Evolutionary conservation across 2,113 vertebrate species (phyloP).

Genomic region (Azemiops feae): DNA sequence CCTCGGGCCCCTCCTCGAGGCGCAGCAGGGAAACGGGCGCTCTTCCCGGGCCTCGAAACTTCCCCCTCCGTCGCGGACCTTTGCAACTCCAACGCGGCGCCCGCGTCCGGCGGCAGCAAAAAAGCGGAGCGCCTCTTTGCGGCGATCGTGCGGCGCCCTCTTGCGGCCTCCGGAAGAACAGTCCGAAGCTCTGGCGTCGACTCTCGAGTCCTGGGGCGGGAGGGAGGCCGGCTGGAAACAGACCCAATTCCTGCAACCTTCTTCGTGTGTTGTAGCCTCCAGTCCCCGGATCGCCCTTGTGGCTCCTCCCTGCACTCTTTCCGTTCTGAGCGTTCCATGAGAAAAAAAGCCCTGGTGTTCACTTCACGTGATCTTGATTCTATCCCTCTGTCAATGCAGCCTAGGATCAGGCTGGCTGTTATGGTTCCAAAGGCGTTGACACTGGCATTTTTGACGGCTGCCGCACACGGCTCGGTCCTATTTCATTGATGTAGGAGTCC

Average conservation of each 20-base stretch:
- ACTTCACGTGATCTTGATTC: background rate
- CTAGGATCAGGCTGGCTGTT: too few species aligned
- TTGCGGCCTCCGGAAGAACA: background rate
- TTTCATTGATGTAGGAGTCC: background rate
- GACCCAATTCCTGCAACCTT: too few species aligned
- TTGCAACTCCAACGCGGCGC: background rate
- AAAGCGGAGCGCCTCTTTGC: background rate
- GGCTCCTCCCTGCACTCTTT: background rate
- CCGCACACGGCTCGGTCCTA: background rate
- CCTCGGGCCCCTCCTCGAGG: background rate
- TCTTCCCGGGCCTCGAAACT: background rate
- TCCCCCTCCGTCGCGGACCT: background rate
- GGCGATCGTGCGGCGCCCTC: constrained; percentile 41
- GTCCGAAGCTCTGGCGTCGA: rapidly evolving
- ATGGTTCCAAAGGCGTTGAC: too few species aligned
- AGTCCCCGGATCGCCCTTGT: background rate
- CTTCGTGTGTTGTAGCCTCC: too few species aligned
- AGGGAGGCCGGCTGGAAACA: background rate
- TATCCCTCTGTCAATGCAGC: background rate
- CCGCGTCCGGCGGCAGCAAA: background rate
- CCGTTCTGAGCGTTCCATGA: too few species aligned
- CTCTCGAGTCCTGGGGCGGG: background rate
- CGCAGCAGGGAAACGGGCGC: background rate
- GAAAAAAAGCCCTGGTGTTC: too few species aligned
- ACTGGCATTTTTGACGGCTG: background rate